Base-by-base conservation (phyloP, 2,797 vertebrate species). In the Notamacropus eugenii region DNA sequence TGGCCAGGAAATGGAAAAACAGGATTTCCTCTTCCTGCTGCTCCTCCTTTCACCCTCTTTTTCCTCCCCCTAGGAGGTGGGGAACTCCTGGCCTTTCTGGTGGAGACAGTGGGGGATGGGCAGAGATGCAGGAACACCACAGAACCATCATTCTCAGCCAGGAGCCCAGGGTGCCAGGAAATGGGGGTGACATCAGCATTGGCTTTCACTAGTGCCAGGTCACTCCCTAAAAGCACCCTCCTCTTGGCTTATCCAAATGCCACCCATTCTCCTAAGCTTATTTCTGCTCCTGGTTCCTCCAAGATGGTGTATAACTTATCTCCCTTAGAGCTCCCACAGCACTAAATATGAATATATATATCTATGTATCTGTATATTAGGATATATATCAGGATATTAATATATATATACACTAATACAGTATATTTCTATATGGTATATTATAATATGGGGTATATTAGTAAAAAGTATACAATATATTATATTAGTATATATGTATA, bases 1-100 rank as follows among this genome's bases (percentile, higher is more conserved):
- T 74, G 54, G 96, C 96, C 97, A 97, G 97, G 97, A 98, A 98
- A 95, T 97, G 94, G 97, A 58, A 96, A 97, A 98, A 74, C 97
- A 98, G 98, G 98, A 98, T 98, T 98, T 98, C 98, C 98, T 90
- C 31, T 4, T 67, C 58, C 28, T 58, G 6, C 34, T 40, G 34
- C 40, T 87, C 67, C 22, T 82, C 40, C 40, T 50, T 50, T 87
- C 22, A 50, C 40, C 40, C 74, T 50, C 74, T 87, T 87, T 87
- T 87, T 87, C 74, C 40, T 87, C 19, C 8, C 40, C 24, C 40
- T 87, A 2, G 3, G 40, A 87, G n/a, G 40, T 28, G 74, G 74
- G 55, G 95, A 91, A 96, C 97, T 93, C 95, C 96, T 96, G 96
- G 93, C 93, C 54, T 93, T 93, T 97, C 93, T n/a, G 29, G 55